phyloP scores from a whole-genome alignment of 2,113 vertebrate species.

The Thamnaconus septentrionalis region DNA sequence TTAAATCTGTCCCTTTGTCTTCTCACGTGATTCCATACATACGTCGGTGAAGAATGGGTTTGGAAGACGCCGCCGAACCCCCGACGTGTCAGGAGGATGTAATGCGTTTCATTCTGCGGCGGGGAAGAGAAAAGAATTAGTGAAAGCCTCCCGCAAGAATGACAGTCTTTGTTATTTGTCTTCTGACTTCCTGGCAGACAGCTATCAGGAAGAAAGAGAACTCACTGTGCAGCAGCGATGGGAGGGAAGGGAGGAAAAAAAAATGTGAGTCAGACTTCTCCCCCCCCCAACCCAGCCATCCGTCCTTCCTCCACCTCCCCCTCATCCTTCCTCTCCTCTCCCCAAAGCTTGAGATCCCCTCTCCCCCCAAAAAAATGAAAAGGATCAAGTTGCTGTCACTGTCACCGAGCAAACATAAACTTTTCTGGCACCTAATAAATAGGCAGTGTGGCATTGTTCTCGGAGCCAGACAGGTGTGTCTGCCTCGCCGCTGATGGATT shows the following conservation, averaged over 20 bases:
- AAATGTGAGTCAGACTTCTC: slow-evolving; percentile 74
- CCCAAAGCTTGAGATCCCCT: slow-evolving; percentile 67
- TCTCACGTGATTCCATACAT: slow-evolving; percentile 20
- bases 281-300: slow-evolving; percentile 45
- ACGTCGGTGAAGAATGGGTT: slow-evolving; percentile 8
- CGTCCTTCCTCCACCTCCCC: slow-evolving; percentile 41
- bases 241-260: slow-evolving; percentile 33
- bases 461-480: slow-evolving; percentile 82
- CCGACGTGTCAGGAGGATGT: slow-evolving; percentile 52
- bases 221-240: slow-evolving; percentile 68
- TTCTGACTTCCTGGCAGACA: slow-evolving; percentile 81
- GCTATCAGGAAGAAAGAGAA: slow-evolving; percentile 81
- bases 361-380: slow-evolving; percentile 73
- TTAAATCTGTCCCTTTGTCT: slow-evolving; percentile 33
- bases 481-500: slow-evolving; percentile 78
- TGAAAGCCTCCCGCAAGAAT: slow-evolving; percentile 71
- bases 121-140: slow-evolving; percentile 58
- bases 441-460: slow-evolving; percentile 83
- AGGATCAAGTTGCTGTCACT: slow-evolving; percentile 84
- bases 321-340: slow-evolving; percentile 42
- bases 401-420: slow-evolving; percentile 83
- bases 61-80: slow-evolving; percentile 41
- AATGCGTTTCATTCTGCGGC: slow-evolving; percentile 44
- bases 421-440: slow-evolving; percentile 85
- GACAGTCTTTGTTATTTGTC: slow-evolving; percentile 81